These are phyloP conservation scores for Toxotes jaculatrix DNA, from an alignment of 2,113 vertebrate genomes.

Conservation along the genomic window DNA sequence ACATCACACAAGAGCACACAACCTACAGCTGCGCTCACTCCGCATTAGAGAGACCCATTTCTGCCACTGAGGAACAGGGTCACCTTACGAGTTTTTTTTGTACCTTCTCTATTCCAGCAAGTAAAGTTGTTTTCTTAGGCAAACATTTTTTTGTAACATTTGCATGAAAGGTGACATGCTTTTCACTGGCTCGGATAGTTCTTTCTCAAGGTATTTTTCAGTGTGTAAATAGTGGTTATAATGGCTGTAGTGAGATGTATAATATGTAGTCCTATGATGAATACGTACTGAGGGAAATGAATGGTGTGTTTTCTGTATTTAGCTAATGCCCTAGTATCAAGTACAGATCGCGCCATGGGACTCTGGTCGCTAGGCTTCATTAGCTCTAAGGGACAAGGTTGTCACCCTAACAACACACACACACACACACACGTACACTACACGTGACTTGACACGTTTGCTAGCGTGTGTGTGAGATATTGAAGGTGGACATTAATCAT, in stretches of 20 bases:
- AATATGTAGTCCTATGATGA: slow-evolving; percentile 5
- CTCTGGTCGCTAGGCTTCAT: slow-evolving; percentile 66
- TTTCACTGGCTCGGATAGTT: background rate
- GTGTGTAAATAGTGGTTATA: slow-evolving; percentile 15
- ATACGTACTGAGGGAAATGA: slow-evolving; percentile 33
- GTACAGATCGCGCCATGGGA: slow-evolving; percentile 53
- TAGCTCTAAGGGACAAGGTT: slow-evolving; percentile 68
- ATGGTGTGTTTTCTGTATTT: slow-evolving; percentile 41
- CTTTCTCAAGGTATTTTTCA: background rate
- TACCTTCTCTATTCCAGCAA: background rate
- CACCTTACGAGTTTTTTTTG: slow-evolving; percentile 5
- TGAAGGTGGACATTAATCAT: slow-evolving; percentile 70
- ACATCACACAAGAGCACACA: slow-evolving; percentile 29
- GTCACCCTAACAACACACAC: slow-evolving; percentile 37
- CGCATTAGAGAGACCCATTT: slow-evolving; percentile 55
- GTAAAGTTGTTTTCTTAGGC: background rate
- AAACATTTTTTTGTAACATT: background rate
- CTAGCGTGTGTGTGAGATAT: slow-evolving; percentile 17
- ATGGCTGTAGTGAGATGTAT: slow-evolving; percentile 3
- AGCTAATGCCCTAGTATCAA: slow-evolving; percentile 53
- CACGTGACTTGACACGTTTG: slow-evolving; percentile 18
- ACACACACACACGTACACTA: background rate
- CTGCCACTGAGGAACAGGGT: slow-evolving; percentile 60
- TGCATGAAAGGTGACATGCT: background rate
- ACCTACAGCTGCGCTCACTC: slow-evolving; percentile 3